Base-by-base conservation (phyloP, 2,888 invertebrate genomes). In the Crioceris asparagi region DNA sequence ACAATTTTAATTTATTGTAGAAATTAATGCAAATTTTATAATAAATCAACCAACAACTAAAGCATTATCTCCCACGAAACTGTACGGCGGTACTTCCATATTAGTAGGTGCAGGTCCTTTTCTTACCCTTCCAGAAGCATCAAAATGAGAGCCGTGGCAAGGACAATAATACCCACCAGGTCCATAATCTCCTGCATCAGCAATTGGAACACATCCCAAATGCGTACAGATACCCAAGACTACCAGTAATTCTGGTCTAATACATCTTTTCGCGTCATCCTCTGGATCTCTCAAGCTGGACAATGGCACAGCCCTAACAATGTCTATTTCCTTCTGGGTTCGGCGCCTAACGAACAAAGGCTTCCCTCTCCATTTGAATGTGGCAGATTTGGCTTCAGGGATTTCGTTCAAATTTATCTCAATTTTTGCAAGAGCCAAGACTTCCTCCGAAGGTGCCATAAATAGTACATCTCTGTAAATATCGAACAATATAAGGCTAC, bases 61-160 rank as follows among this genome's bases (percentile, higher is more conserved):
- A 11, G 71, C 55, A 15, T 63, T 62, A 26, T 72, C 68, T 18
- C 69, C 69, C 10, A 67, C 1, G 51, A 73, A 76, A 46, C 56
- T 61, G 49, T 83, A 72, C n/a, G 67, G 63, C 1, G 84, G 83
- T 17, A 85, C 68, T 52, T 71, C 77, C 48, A 84, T 62, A 59
- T 84, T 84, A 1, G 66, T 60, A 1, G 83, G 81, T 2, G 83
- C 83, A 1, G 83, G 83, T 1, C 83, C 83, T 63, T 80, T 83
- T 26, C 85, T 70, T 39, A 77, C 70, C 45, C 86, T 69, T 3
- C 84, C 86, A 2, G 82, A 68, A 16, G 72, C 77, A 55, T 86
- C 86, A 55, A 77, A 87, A 59, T 86, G 85, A 38, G 83, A 83
- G 2, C 86, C 86, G 54, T 87, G 86, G 57, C 86, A 87, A 0